A percentile compares a stretch with the other conserved stretches of the same genome.
Conservation (phyloP, 2,797 vertebrate genomes). For the Danio choprae region DNA sequence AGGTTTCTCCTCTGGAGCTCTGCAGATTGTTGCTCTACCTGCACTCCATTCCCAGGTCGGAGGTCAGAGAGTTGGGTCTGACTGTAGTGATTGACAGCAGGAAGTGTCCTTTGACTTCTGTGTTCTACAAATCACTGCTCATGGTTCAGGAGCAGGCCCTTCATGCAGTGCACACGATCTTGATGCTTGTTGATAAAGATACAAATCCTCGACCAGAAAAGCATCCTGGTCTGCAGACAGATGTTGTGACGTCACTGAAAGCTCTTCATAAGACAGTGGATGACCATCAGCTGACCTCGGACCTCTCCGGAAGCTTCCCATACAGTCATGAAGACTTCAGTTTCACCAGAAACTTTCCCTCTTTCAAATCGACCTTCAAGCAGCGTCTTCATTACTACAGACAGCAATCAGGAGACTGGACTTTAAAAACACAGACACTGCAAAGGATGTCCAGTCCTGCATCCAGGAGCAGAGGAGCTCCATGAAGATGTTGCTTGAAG, state of each 20-base stretch:
- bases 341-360: constrained; percentile 91
- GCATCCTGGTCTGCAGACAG: constrained; percentile 87
- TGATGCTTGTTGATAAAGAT: constrained; percentile 90
- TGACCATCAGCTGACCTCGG: constrained; percentile 84
- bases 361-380: constrained; percentile 81
- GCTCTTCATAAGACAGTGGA: constrained; percentile 87
- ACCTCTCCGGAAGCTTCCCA: constrained; percentile 85
- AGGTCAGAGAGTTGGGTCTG: constrained; percentile 81
- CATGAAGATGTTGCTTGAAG: constrained; percentile 88
- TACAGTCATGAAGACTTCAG: constrained; percentile 89
- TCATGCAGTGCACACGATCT: constrained; percentile 77
- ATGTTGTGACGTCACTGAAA: constrained; percentile 86
- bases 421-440: constrained; percentile 68
- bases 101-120: constrained; percentile 74
- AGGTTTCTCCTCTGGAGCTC: constrained; percentile 77
- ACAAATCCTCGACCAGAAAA: constrained; percentile 77
- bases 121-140: constrained; percentile 84
- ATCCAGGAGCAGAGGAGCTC: constrained; percentile 83
- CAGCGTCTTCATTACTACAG: constrained; percentile 81
- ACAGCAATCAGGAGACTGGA: constrained; percentile 84
- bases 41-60: constrained; percentile 85
- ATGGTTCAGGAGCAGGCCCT: constrained; percentile 84
- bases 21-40: constrained; percentile 83
- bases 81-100: constrained; percentile 87
- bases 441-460: constrained; percentile 80